Evolutionary conservation across 2,888 invertebrate genomes (phyloP), one percentile per base, ranked within the genome.

Genomic region (Iselma pallidipennis): DNA sequence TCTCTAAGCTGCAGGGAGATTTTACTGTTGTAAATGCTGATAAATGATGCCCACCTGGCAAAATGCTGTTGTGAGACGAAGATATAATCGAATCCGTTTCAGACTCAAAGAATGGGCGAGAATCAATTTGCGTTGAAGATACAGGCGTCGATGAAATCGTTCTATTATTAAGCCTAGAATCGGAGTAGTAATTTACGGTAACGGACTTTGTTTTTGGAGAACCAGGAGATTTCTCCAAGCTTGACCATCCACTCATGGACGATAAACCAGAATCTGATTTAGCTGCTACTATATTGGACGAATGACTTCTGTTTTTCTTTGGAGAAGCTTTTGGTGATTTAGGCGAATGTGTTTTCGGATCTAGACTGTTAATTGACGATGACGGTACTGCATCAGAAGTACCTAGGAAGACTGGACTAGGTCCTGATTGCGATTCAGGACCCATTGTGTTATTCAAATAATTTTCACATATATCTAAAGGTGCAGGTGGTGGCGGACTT

Each of bases 201-300:
- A 71, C 65, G 29, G 73, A 69, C 50, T 72, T 67, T 51, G 84
- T 88, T 78, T 90, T 91, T 0, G 92, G 91, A 0, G 91, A 93
- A 25, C 91, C 90, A 3, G 93, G 93, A 29, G 93, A 92, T 82
- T 93, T 93, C 79, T 94, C 93, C 73, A 92, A 82, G 76, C 91
- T 92, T 10, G 92, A 92, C 88, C 93, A 91, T 4, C 93, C 92
- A 75, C 92, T 93, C 89, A 94, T 91, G 5, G 94, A 94, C 0
- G 93, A 93, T 54, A 94, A 82, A 0, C 94, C 94, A 0, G 94
- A 94, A 79, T 94, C 94, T 1, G 94, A 94, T 79, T 93, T 94
- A 1, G 91, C 89, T 4, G 90, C 86, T 2, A 88, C 88, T 64
- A 90, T 89, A 76, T 87, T 88, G 26, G 84, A 85, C 66, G 85